Conservation (phyloP, 2,888 invertebrate genomes). For the Nephrotoma guestfalica region DNA sequence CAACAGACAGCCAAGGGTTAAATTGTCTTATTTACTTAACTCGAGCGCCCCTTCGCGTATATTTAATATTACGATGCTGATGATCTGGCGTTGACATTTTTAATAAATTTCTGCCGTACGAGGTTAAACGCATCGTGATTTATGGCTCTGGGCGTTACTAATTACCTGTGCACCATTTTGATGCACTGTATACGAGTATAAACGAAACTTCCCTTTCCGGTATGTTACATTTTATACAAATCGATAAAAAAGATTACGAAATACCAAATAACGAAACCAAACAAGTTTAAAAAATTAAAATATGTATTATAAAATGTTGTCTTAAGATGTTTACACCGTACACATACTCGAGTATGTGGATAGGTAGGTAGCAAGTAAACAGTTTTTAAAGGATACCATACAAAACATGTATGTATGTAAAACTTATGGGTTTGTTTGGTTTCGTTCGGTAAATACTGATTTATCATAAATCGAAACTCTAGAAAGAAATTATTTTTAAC, state of each 20-base stretch:
- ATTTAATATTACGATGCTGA: too few relatives aligned
- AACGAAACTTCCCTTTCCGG: neutral
- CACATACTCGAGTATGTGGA: neutral
- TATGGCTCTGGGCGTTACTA: neutral
- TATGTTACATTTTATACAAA: neutral
- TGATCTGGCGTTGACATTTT: neutral
- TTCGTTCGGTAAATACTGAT: neutral
- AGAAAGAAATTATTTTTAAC: neutral
- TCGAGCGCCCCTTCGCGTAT: neutral
- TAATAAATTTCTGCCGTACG: neutral
- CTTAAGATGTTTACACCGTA: neutral
- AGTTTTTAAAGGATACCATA: neutral
- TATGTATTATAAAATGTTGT: neutral
- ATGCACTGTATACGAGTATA: neutral
- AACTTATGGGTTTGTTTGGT: neutral
- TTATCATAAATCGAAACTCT: neutral
- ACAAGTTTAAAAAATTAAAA: neutral
- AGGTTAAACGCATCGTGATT: neutral
- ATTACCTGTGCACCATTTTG: neutral
- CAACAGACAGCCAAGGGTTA: neutral
- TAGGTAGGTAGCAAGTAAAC: neutral
- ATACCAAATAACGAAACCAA: neutral
- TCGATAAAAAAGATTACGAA: neutral
- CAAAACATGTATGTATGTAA: neutral
- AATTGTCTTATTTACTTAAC: neutral